Evolutionary conservation across 2,888 invertebrate species (phyloP), one percentile per base, ranked within the genome.

Genomic region (Euproctis similis): DNA sequence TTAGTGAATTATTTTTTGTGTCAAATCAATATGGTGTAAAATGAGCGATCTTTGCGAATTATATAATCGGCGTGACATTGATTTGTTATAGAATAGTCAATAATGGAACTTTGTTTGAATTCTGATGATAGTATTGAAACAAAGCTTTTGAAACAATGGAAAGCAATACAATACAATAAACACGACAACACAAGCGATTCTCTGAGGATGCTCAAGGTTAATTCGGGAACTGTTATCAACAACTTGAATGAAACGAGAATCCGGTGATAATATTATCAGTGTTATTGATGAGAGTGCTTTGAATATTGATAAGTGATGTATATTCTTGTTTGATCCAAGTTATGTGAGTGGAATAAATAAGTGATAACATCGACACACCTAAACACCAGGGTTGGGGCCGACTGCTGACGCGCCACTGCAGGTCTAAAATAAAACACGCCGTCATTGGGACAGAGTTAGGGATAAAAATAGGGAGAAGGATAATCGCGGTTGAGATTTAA

Each of bases 321-420:
- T 11, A 30, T 40, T 45, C 41, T 38, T 35, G 49, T 53, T 54
- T 46, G 40, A 58, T 71, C 66, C 63, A 77, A 77, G 67, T 69
- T 60, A 59, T 61, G 72, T 65, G 60, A 60, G 40, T 49, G 53
- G 48, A 57, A 62, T 53, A 70, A n/a, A 57, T 58, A 71, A 64
- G 56, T 67, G 77, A 71, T 71, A 78, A 81, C 82, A 82, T 76
- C 81, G 85, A 86, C 85, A 86, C 85, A 85, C 85, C 85, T 85
- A 85, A 84, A 84, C 73, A 85, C 85, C 70, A 85, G 81, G 68
- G 85, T 85, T 58, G 85, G 85, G 55, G 85, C 85, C 37, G 85
- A 85, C 81, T 85, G 85, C 84, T 85, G 85, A 44, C 85, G 80
- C 74, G 85, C 80, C 78, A 85, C 85, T 62, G 82, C 77, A 60